A percentile compares a stretch with the other conserved stretches of the same genome.
Conservation (phyloP, 1,140 invertebrate species). For the Pinna nobilis region DNA sequence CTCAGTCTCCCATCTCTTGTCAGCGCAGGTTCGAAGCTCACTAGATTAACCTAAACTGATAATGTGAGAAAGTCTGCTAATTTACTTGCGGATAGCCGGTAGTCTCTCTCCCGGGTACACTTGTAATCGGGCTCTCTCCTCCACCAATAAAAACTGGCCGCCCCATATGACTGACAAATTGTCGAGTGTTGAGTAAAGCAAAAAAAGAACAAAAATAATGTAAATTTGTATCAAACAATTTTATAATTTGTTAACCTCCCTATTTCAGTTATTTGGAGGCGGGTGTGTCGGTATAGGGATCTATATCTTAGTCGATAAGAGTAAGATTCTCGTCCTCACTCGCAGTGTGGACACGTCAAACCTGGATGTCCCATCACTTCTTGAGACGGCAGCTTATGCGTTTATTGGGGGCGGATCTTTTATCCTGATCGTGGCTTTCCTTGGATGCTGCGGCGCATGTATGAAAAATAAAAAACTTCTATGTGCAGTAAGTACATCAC, state of each 20-base stretch:
- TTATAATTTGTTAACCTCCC: background rate
- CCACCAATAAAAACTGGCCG: too few relatives aligned
- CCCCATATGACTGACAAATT: too few relatives aligned
- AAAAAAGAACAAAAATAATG: background rate
- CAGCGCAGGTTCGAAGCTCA: too few relatives aligned
- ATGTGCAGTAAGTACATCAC: conserved; percentile 79
- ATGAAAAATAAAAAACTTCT: conserved; percentile 89
- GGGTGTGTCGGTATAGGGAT: conserved; percentile 29
- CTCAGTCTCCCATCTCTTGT: too few relatives aligned
- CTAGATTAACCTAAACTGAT: background rate
- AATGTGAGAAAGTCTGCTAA: too few relatives aligned
- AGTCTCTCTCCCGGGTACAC: background rate
- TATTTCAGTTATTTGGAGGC: conserved; percentile 32
- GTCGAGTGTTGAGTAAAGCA: too few relatives aligned
- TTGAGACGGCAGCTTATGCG: conserved; percentile 67
- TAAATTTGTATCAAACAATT: background rate
- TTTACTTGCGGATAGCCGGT: too few relatives aligned
- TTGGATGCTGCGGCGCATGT: conserved; percentile 89
- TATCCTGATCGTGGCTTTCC: conserved; percentile 87
- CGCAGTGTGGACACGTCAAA: conserved; percentile 49
- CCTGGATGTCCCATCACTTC: conserved; percentile 75
- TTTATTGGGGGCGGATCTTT: conserved; percentile 85
- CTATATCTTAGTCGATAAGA: conserved; percentile 34
- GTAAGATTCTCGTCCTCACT: conserved; percentile 28
- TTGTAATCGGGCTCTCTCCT: background rate